Conservation (phyloP, 2,797 vertebrate species). For the Gallinago nigripennis region DNA sequence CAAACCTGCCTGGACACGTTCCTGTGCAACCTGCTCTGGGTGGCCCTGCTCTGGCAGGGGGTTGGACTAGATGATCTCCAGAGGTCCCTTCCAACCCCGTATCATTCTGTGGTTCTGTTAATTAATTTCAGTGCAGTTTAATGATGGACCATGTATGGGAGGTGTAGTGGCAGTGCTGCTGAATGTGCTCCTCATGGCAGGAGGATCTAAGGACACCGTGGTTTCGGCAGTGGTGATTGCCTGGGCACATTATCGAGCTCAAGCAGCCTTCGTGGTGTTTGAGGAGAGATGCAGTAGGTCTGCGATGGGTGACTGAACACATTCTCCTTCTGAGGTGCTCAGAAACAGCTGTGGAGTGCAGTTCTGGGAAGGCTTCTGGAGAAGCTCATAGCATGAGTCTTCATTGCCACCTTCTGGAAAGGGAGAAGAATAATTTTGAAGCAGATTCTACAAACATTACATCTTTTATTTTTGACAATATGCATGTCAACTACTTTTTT, state of each 20-base stretch:
- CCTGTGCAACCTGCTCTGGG: too few relatives aligned
- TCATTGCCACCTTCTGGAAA: slow-evolving; percentile 66
- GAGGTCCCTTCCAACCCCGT: too few relatives aligned
- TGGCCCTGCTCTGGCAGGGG: too few relatives aligned
- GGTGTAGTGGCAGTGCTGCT: neutral
- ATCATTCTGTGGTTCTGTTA: too few relatives aligned
- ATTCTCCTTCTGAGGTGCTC: slow-evolving; percentile 35
- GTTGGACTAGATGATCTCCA: too few relatives aligned
- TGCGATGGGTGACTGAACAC: slow-evolving; percentile 4
- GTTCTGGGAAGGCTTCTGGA: neutral
- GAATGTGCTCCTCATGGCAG: neutral
- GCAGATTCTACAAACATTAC: neutral
- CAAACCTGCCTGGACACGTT: too few relatives aligned
- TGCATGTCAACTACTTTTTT: neutral
- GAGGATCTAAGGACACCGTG: neutral
- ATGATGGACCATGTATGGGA: neutral
- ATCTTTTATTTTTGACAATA: neutral
- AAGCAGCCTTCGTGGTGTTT: neutral
- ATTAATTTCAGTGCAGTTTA: neutral
- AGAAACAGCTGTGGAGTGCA: slow-evolving; percentile 7
- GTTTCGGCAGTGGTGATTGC: neutral
- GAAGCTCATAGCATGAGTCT: neutral
- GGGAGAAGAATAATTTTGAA: neutral
- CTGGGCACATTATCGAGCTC: neutral
- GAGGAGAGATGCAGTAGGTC: neutral